These are phyloP conservation scores for Fulmarus glacialis DNA, from an alignment of 2,113 vertebrate genomes.

Conservation along the genomic window DNA sequence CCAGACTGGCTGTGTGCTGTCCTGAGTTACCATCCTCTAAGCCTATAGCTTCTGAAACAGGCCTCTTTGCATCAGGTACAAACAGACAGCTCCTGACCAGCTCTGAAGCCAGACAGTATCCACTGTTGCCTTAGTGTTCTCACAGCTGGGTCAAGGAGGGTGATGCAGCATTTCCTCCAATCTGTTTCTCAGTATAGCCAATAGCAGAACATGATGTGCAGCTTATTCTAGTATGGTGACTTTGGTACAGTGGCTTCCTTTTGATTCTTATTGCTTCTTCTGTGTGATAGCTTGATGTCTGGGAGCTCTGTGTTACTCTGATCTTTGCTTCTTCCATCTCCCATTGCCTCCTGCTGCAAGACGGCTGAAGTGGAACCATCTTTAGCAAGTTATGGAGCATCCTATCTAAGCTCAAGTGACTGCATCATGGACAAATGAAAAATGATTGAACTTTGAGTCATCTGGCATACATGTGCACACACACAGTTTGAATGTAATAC, in stretches of 20 bases:
- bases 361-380: background rate
- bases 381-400: background rate
- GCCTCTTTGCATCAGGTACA: background rate
- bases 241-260: background rate
- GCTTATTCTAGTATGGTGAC: background rate
- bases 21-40: background rate
- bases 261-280: background rate
- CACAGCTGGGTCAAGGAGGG: background rate
- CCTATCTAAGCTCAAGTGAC: background rate
- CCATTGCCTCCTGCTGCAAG: background rate
- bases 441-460: background rate
- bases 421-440: background rate
- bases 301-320: background rate
- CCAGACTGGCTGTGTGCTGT: background rate
- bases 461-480: background rate
- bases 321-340: background rate
- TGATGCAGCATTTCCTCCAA: background rate
- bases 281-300: background rate
- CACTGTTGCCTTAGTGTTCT: background rate
- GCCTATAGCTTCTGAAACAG: background rate
- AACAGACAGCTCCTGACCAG: background rate
- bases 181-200: rapidly evolving
- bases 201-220: background rate
- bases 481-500: background rate
- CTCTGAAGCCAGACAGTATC: background rate